Evolutionary conservation across 2,113 vertebrate species (phyloP), one percentile per base, ranked within the genome.

Genomic region (Sinocyclocheilus anophthalmus): DNA sequence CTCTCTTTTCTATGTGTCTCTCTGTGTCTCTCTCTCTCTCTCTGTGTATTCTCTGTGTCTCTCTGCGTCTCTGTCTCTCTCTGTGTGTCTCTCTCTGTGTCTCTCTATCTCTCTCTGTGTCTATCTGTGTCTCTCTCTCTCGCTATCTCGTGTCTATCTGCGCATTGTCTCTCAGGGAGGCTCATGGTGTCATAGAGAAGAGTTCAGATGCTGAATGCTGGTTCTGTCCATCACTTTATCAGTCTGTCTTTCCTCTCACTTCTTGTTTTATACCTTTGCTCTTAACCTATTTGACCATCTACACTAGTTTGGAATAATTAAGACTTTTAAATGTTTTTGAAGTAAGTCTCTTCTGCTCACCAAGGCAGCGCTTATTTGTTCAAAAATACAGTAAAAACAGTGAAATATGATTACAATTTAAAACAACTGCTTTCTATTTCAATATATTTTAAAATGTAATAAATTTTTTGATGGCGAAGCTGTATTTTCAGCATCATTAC

Each of bases 161-260:
- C n/a, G n/a, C n/a, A n/a, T n/a, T 73, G 70, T 57, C 67, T 18
- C 70, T 73, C 39, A 73, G 70, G 70, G 39, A 70, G 11, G 33
- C 69, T 39, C 69, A 72, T 11, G 65, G 69, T 39, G 69, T 72
- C 69, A 42, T 72, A 72, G 69, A 72, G 69, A n/a, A 76, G 72
- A 76, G 72, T 50, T 76, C 72, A 76, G 42, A 76, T 76, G 42
- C 5, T 76, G 5, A 76, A 48, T 48, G 72, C 72, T 75, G 72
- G 50, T n/a, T 73, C 70, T 55, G 69, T 72, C 37, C 30, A 53
- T 39, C 84, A 45, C 69, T 50, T 42, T 12, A 26, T 26, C 30
- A 73, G 37, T 55, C 30, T 83, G 24, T 65, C 59, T 57, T 18
- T 72, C 33, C 9, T 80, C 30, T 79, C 30, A 26, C 70, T n/a